Evolutionary conservation across 2,113 vertebrate genomes (phyloP).

Genomic region (Myrmecobius fasciatus): DNA sequence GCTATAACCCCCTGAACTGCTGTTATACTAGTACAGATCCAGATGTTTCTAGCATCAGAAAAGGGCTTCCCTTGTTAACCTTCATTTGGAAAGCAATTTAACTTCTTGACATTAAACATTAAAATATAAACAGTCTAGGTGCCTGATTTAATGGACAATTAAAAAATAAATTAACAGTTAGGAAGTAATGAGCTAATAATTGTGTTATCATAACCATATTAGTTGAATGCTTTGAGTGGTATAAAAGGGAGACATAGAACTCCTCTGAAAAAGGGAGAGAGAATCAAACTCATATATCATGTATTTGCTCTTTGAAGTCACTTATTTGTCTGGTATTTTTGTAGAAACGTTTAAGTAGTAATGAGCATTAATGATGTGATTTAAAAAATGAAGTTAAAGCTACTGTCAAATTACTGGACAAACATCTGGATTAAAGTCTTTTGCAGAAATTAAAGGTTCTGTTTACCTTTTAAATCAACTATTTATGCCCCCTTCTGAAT

Average conservation of each 20-base stretch:
- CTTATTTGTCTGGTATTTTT: slow-evolving; percentile 35
- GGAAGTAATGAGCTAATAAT: slow-evolving; percentile 74
- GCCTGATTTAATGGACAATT: slow-evolving; percentile 80
- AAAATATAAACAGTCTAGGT: slow-evolving; percentile 72
- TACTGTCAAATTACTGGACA: background rate
- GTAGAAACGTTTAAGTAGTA: slow-evolving; percentile 62
- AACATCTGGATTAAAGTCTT: slow-evolving; percentile 8
- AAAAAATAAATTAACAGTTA: slow-evolving; percentile 81
- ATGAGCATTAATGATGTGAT: slow-evolving; percentile 74
- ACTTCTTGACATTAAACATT: slow-evolving; percentile 75
- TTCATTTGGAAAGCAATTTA: slow-evolving; percentile 72
- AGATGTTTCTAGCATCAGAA: slow-evolving; percentile 54
- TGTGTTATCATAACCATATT: slow-evolving; percentile 74
- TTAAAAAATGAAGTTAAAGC: slow-evolving; percentile 39
- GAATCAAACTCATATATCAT: slow-evolving; percentile 46
- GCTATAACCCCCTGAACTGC: background rate
- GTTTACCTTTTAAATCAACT: background rate
- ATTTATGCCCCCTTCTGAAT: background rate
- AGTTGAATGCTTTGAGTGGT: slow-evolving; percentile 58
- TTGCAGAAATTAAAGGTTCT: background rate
- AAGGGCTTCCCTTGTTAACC: slow-evolving; percentile 67
- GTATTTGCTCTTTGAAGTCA: slow-evolving; percentile 61
- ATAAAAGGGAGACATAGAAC: slow-evolving; percentile 31
- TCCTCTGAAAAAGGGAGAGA: background rate
- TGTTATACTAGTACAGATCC: slow-evolving; percentile 26